Percentiles rank a stretch among this genome's conserved stretches.
Conservation (phyloP, 2,113 vertebrate genomes). For the Myocastor coypus region DNA sequence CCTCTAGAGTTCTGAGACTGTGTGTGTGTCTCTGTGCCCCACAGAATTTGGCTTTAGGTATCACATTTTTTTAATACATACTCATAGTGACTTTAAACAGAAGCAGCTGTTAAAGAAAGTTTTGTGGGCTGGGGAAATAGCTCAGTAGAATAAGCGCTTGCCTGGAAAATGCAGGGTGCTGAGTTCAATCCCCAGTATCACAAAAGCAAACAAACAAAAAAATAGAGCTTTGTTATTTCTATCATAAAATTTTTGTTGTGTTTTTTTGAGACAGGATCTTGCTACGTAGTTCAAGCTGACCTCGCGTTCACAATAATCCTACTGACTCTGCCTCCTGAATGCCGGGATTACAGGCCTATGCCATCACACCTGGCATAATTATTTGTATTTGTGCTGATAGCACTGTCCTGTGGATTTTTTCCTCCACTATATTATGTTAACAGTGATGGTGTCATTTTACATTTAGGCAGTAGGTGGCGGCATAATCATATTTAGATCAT, state of each 20-base stretch:
- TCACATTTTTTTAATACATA: background rate
- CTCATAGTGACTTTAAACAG: conserved; percentile 42
- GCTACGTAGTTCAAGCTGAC: background rate
- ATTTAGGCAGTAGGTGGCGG: conserved; percentile 68
- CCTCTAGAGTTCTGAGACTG: background rate
- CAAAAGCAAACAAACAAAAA: too few species aligned
- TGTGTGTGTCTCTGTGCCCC: background rate
- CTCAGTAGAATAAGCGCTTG: too few species aligned
- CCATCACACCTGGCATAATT: background rate
- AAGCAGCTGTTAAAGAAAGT: background rate
- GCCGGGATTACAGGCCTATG: background rate
- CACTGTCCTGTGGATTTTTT: background rate
- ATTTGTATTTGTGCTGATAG: background rate
- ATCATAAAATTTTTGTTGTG: background rate
- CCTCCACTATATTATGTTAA: background rate
- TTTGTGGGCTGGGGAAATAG: too few species aligned
- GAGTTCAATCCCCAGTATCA: too few species aligned
- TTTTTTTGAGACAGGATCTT: background rate
- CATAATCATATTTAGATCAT: conserved; percentile 65
- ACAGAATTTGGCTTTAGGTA: background rate
- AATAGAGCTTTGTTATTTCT: conserved; percentile 16
- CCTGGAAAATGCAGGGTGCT: too few species aligned
- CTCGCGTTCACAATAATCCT: background rate
- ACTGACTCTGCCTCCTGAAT: background rate
- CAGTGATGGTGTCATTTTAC: conserved; percentile 10